Percentiles rank a stretch among this genome's conserved stretches.
Conservation (phyloP, 2,888 invertebrate genomes). For the Morpho helenor region DNA sequence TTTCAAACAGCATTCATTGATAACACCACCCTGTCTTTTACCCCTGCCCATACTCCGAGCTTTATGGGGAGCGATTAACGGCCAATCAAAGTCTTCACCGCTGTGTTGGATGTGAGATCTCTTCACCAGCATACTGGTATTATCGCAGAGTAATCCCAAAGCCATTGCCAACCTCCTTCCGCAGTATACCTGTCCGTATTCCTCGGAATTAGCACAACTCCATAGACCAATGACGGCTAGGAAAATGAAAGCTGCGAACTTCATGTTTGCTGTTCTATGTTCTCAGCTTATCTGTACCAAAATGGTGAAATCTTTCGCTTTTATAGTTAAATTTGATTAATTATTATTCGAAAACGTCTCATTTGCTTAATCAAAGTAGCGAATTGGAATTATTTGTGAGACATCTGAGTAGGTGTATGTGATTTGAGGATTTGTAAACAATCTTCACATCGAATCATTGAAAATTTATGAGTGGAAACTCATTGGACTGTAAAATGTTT, state of each 20-base stretch:
- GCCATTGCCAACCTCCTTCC: background rate
- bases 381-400: too few relatives aligned
- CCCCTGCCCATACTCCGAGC: background rate
- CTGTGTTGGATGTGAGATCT: background rate
- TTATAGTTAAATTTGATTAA: slow-evolving; percentile 12
- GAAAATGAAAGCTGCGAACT: slow-evolving; percentile 1
- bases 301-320: slow-evolving; percentile 1
- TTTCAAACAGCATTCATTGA: background rate
- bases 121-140: background rate
- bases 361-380: background rate
- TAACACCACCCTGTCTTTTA: background rate
- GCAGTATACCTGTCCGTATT: background rate
- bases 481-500: too few relatives aligned
- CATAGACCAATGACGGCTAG: background rate
- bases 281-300: background rate
- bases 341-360: slow-evolving; percentile 11
- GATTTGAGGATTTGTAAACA: too few relatives aligned
- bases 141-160: background rate
- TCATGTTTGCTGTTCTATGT: slow-evolving; percentile 4
- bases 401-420: too few relatives aligned
- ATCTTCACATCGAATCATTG: too few relatives aligned
- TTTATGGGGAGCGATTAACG: background rate
- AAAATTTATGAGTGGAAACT: too few relatives aligned
- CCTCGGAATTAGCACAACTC: background rate
- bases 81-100: background rate